phyloP scores from a whole-genome alignment of 2,888 invertebrate species.

The Isotomurus palustris region DNA sequence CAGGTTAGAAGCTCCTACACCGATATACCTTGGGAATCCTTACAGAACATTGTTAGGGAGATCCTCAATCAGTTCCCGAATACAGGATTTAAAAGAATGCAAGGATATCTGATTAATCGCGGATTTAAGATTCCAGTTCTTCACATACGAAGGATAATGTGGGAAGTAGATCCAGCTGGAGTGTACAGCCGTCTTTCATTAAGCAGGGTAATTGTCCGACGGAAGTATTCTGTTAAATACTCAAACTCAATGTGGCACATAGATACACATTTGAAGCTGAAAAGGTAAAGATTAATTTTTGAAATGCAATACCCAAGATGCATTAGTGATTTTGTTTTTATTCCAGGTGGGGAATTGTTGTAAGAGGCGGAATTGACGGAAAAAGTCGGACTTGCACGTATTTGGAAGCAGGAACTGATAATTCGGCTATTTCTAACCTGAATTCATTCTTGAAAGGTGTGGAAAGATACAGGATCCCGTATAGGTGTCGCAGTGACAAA shows the following conservation, averaged over 20 bases:
- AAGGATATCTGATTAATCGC: constrained; percentile 16
- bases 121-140: constrained; percentile 14
- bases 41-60: not conserved
- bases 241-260: constrained; percentile 34
- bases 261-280: constrained; percentile 26
- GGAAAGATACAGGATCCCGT: constrained; percentile 15
- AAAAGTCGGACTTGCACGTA: constrained; percentile 21
- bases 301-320: not conserved
- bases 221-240: constrained; percentile 27
- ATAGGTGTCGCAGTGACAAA: constrained; percentile 23
- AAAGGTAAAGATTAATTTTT: constrained; percentile 12
- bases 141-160: constrained; percentile 11
- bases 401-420: constrained; percentile 17
- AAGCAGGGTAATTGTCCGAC: constrained; percentile 23
- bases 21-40: not conserved
- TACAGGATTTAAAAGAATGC: constrained; percentile 34
- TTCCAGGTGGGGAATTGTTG: constrained; percentile 24
- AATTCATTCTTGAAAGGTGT: constrained; percentile 16
- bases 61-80: constrained; percentile 9
- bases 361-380: constrained; percentile 33
- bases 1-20: not conserved
- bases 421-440: constrained; percentile 15
- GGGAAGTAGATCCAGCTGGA: constrained; percentile 27
- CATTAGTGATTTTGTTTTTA: not conserved
- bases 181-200: constrained; percentile 14